Evolutionary conservation across 2,797 vertebrate species (phyloP).

Genomic region (Distichodus sexfasciatus): DNA sequence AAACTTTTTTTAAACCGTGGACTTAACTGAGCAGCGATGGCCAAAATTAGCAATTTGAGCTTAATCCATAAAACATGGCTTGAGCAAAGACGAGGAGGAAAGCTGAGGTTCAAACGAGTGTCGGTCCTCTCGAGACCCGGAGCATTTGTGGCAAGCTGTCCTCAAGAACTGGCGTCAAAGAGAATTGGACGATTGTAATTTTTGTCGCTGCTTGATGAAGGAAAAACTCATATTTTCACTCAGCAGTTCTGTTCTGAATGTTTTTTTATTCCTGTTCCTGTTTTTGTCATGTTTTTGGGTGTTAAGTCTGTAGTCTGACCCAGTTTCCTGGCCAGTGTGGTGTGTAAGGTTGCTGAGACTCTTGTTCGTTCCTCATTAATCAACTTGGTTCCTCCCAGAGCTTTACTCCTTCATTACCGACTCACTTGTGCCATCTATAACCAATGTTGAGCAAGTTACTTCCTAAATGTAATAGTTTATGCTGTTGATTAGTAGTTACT

Average conservation of each 20-base stretch:
- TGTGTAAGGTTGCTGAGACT: conserved; percentile 53
- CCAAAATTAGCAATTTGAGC: conserved; percentile 53
- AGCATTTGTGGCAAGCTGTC: background rate
- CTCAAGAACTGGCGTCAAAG: background rate
- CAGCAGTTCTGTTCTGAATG: background rate
- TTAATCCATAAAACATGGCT: conserved; percentile 62
- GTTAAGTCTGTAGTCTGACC: conserved; percentile 61
- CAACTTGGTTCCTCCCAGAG: conserved; percentile 61
- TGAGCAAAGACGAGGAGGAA: no score
- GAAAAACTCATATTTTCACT: background rate
- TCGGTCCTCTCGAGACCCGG: background rate
- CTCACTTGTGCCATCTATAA: conserved; percentile 59
- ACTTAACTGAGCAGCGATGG: conserved; percentile 53
- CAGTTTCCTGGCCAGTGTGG: conserved; percentile 66
- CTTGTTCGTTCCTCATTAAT: conserved; percentile 63
- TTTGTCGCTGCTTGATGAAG: no score
- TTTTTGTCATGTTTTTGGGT: background rate
- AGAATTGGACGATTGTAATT: background rate
- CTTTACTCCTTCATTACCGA: conserved; percentile 69
- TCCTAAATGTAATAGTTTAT: no score
- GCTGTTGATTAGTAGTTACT: no score
- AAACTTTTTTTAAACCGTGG: conserved; percentile 49
- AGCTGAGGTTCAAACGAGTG: background rate
- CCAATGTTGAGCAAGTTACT: conserved; percentile 54
- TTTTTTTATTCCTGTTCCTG: background rate